Evolutionary conservation across 2,888 invertebrate species (phyloP), one percentile per base, ranked within the genome.

Genomic region (Plusia festucae): DNA sequence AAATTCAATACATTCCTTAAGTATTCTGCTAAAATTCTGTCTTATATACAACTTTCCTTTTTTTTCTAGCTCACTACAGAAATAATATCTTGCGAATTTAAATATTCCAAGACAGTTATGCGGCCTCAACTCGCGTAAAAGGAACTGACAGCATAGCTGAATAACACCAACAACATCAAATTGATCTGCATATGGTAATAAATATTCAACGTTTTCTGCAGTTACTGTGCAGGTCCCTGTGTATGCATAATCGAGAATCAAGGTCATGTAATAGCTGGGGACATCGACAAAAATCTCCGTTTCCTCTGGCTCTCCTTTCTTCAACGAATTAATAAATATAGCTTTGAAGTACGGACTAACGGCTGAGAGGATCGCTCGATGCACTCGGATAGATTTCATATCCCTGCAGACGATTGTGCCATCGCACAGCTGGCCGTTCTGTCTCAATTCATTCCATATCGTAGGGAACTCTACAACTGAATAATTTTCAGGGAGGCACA

Each of bases 181-280:
- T 79, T 96, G 96, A 86, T 98, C 97, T 2, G 97, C 97, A 68
- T 96, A 96, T 0, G 96, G 96, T 56, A 97, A 89, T 46, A 98
- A 93, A 72, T 95, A 94, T 87, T 97, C 96, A 6, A 97, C 97
- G 85, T 97, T 97, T 30, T 96, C 95, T 46, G 95, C 93, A 5
- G 95, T 96, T 46, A 98, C 96, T 61, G 89, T 87, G 83, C 97
- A 97, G 18, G 94, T 91, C 49, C 97, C 97, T 4, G 97, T 97
- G 85, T 98, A 98, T 0, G 97, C 97, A 85, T 96, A 98, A 83
- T 97, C 97, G 61, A 98, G 95, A 67, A 98, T 96, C 49, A 96
- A 91, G 62, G 93, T 93, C 92, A 98, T 96, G 82, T 96, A 95
- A 68, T 94, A 90, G 66, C 96, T 95, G 1, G 96, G 95, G 44